phyloP scores from a whole-genome alignment of 1,140 invertebrate genomes.

The Delia radicum region DNA sequence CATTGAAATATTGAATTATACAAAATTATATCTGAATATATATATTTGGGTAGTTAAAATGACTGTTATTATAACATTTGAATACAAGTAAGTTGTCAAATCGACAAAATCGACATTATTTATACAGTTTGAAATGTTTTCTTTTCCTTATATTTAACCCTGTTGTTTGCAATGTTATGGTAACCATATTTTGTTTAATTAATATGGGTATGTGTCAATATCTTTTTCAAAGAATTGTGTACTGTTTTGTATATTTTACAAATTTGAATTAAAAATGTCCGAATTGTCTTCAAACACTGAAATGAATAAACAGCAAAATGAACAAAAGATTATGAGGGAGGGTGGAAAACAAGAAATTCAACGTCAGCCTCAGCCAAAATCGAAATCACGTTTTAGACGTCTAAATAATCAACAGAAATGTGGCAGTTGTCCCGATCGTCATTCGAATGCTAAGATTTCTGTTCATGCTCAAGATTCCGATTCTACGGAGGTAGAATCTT shows the following conservation, averaged over 20 bases:
- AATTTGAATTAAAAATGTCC: too few species aligned
- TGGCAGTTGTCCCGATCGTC: conserved; percentile 46
- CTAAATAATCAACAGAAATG: conserved; percentile 33
- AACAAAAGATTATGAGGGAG: background rate
- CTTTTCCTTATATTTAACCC: background rate
- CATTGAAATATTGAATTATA: too few species aligned
- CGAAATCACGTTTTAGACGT: background rate
- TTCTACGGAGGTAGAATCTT: conserved; percentile 54
- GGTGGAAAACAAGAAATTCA: background rate
- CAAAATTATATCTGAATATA: too few species aligned
- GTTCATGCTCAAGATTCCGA: conserved; percentile 45
- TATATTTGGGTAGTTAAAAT: background rate
- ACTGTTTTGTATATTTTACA: too few species aligned
- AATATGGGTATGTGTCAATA: too few species aligned
- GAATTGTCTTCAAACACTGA: too few species aligned
- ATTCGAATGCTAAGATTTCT: conserved; percentile 37
- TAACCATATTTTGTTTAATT: background rate
- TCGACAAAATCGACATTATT: background rate
- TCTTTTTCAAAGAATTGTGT: too few species aligned
- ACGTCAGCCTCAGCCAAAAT: too few species aligned
- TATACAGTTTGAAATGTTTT: background rate
- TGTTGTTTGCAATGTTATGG: background rate
- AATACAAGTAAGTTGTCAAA: too few species aligned
- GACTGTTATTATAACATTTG: background rate
- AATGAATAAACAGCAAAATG: background rate